These are phyloP conservation scores for Aspidapion aeneum DNA, from an alignment of 2,888 invertebrate species.

Conservation along the genomic window DNA sequence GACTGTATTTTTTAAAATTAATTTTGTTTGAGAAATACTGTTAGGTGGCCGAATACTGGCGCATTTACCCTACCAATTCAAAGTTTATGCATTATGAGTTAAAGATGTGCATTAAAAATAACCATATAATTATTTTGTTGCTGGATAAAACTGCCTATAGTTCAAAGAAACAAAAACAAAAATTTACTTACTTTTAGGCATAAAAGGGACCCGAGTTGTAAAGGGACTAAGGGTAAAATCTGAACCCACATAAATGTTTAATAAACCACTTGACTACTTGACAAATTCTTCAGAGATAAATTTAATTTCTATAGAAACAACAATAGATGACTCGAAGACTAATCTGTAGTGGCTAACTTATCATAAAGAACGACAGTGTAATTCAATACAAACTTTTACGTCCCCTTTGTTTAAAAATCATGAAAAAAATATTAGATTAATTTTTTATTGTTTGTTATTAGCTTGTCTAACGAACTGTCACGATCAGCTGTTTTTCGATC, in stretches of 20 bases:
- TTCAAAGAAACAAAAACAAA: neutral
- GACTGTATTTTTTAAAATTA: no score
- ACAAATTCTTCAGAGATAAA: neutral
- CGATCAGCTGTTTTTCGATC: no score
- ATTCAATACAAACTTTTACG: neutral
- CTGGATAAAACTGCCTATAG: no score
- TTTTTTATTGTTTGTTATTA: no score
- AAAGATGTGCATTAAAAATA: no score
- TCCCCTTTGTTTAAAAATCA: neutral
- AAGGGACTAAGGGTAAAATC: neutral
- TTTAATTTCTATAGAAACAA: neutral
- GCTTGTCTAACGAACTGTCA: no score
- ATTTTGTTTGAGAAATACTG: no score
- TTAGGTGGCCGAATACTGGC: no score
- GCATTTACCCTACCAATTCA: no score
- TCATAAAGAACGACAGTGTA: neutral
- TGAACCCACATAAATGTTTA: neutral
- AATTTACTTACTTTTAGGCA: neutral
- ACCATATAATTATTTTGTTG: no score
- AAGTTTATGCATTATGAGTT: no score
- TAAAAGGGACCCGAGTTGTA: no score
- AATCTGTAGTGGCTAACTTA: neutral
- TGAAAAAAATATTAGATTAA: neutral
- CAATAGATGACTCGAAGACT: neutral
- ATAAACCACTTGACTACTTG: neutral